Base-by-base conservation (phyloP, 2,888 invertebrate genomes). In the Caenorhabditis zanzibari region DNA sequence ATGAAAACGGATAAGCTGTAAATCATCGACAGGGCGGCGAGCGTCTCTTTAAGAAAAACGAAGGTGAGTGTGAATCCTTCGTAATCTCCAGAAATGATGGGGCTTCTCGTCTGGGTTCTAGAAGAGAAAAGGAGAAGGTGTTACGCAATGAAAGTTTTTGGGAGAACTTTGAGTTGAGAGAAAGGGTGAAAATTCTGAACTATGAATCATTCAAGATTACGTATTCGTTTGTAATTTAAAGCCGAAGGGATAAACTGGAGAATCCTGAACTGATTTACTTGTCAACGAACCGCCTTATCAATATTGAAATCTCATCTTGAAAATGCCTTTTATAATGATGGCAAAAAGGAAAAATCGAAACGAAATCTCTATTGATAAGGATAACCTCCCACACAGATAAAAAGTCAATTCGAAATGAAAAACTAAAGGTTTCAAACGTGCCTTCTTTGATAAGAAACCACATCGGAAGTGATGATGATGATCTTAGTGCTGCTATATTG, bases 1-100 rank as follows among this genome's bases (percentile, higher is more conserved):
- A 22, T 22, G 47, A 49, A 64, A 64, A 22, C 49, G 71, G 71
- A 71, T 71, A 71, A 71, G 71, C 71, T 71, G 71, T 58, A 71
- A 58, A 71, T 69, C 24, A 69, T 69, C 44, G 56, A 12, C 16
- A 7, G 28, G 35, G 32, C 52, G 61, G 61, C 41, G 47, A 19
- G 22, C 10, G 54, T 14, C 47, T 66, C 52, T 52, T 64, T 47
- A 64, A 64, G 47, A 54, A 54, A 26, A 52, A 64, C 32, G 49
- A 64, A 49, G 49, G 49, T 47, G 63, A 63, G 22, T 24, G 64
- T 41, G 61, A 61, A 61, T 44, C 26, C 28, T 47, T 49, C 66
- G 61, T 61, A 61, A 61, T 61, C 61, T 61, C 41, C n/a, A 24
- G 52, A 58, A 32, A 32, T 41, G 59, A 16, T 14, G 16, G 38